phyloP scores from a whole-genome alignment of 1,140 invertebrate species.

The Dendroctonus ponderosae region DNA sequence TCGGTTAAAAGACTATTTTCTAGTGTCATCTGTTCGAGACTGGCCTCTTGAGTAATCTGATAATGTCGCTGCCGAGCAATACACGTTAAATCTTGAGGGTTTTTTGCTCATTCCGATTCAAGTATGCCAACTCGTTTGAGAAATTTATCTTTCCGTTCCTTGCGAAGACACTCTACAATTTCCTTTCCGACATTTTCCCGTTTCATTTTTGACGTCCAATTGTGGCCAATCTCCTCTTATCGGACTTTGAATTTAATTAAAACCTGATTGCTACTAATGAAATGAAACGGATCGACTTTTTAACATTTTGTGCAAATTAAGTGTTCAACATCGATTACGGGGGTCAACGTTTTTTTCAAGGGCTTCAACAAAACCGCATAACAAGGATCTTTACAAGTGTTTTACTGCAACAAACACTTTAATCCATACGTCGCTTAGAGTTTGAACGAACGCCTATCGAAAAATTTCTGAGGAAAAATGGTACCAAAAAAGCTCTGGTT shows the following conservation, averaged over 20 bases:
- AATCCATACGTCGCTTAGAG: too few species aligned
- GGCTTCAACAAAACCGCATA: too few species aligned
- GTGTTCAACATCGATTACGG: too few species aligned
- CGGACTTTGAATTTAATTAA: slow-evolving; percentile 17
- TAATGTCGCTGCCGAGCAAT: slow-evolving; percentile 25
- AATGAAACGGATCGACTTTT: too few species aligned
- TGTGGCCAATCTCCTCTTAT: slow-evolving; percentile 6
- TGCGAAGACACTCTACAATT: slow-evolving; percentile 7
- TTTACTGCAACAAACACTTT: too few species aligned
- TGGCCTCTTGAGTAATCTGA: slow-evolving; percentile 27
- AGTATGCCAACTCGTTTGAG: slow-evolving; percentile 16
- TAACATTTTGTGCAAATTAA: too few species aligned
- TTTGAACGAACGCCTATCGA: too few species aligned
- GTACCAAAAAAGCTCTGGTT: too few species aligned
- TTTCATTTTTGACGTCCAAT: slow-evolving; percentile 21
- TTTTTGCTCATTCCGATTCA: slow-evolving; percentile 27
- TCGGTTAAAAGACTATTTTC: slow-evolving; percentile 22
- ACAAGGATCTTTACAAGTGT: too few species aligned
- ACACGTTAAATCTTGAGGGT: slow-evolving; percentile 17
- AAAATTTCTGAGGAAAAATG: too few species aligned
- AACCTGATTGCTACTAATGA: slow-evolving; percentile 9
- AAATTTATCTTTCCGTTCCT: slow-evolving; percentile 25
- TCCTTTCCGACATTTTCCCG: slow-evolving; percentile 12
- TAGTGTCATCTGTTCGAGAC: slow-evolving; percentile 28
- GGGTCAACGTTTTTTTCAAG: too few species aligned